These are phyloP conservation scores for Chrysaora quinquecirrha DNA, from an alignment of 30 jellyfish, hydroid and myxozoan genomes.

Conservation along the genomic window DNA sequence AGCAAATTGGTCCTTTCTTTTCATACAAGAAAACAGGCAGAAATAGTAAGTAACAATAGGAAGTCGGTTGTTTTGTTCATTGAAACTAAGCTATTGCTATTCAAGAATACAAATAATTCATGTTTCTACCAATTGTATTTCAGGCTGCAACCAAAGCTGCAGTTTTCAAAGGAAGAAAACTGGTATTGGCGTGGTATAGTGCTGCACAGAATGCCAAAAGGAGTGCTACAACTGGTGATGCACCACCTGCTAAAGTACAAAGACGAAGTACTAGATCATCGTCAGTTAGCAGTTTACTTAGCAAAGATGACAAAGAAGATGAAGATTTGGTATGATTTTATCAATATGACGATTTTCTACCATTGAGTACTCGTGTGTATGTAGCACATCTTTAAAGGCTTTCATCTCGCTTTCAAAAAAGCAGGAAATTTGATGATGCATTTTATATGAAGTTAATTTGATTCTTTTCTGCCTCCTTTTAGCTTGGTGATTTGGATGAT, in stretches of 20 bases:
- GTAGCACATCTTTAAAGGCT: too few relatives aligned
- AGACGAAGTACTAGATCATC: conserved; percentile 78
- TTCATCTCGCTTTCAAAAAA: too few relatives aligned
- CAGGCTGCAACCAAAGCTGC: conserved; percentile 91
- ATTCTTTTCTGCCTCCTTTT: too few relatives aligned
- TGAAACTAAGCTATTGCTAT: too few relatives aligned
- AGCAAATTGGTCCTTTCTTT: conserved; percentile 90
- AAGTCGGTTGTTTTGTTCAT: too few relatives aligned
- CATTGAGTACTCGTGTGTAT: too few relatives aligned
- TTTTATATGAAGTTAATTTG: too few relatives aligned
- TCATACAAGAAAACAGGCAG: conserved; percentile 95
- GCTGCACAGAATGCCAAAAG: conserved; percentile 58
- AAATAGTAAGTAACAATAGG: conserved; percentile 61
- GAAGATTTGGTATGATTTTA: conserved; percentile 58
- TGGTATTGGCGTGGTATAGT: conserved; percentile 92
- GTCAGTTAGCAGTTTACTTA: conserved; percentile 71
- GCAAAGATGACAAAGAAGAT: conserved; percentile 69
- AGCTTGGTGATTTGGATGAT: conserved; percentile 85
- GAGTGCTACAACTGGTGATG: conserved; percentile 25
- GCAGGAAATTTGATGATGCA: too few relatives aligned
- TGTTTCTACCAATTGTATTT: too few relatives aligned
- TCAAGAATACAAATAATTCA: too few relatives aligned
- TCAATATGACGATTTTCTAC: not conserved
- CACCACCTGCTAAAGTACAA: conserved; percentile 64
- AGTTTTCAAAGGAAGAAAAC: conserved; percentile 76